Base-by-base conservation (phyloP, 2,797 vertebrate genomes). In the Poecile montanus region DNA sequence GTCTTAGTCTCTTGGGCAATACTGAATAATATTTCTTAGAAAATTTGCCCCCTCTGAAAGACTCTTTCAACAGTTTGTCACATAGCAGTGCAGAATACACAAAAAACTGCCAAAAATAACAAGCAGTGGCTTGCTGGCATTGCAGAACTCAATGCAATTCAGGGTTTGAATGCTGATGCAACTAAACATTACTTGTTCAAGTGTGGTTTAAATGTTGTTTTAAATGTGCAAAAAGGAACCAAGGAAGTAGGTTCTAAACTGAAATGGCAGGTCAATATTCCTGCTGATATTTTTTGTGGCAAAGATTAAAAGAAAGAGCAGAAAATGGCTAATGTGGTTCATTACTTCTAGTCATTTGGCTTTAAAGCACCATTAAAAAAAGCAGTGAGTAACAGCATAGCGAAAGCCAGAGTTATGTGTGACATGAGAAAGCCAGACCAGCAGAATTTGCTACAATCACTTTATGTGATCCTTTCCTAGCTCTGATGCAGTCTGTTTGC, bases 341-440 rank as follows among this genome's bases (percentile, higher is more conserved):
- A 94, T 95, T 97, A 94, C 68, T 93, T 95, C 56, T 72, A 81
- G 85, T 92, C 56, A 93, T 96, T 97, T 93, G 76, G 77, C 77
- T 91, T 94, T 95, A 95, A 97, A 97, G 51, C 80, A 29, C 76
- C 89, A 80, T 96, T 95, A 58, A 88, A 95, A 89, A 63, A 73
- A 66, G 17, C 63, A 57, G 54, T 63, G 38, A 87, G 45, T 66
- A 75, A 34, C 56, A 86, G 38, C 36, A 38, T 3, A 88, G 44
- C 45, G 67, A 93, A 94, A 82, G 40, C 77, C 88, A 77, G 70
- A 91, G 54, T 4, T 71, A 36, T 60, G 70, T 42, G 44, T 61
- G 60, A 1, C 36, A 21, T 54, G 50, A 83, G 88, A 93, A 74
- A 85, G 62, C 79, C 86, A 92, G 51, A 21, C 66, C 83, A 95